Evolutionary conservation across 2,888 invertebrate genomes (phyloP).

Genomic region (Tridacna crocea): DNA sequence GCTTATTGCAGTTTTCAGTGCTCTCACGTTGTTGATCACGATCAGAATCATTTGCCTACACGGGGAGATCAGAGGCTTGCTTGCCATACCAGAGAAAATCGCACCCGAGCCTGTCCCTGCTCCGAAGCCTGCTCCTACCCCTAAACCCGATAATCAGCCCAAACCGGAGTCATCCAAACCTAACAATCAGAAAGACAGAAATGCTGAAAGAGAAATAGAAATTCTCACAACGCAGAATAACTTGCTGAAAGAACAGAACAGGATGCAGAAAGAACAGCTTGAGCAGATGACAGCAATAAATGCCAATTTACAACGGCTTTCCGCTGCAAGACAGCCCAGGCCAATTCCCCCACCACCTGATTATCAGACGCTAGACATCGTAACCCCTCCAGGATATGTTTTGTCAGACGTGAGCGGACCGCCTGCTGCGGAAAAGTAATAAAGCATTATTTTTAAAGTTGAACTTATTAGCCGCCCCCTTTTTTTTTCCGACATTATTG

Average conservation of each 20-base stretch:
- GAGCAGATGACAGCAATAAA: slow-evolving; percentile 9
- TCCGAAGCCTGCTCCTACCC: not conserved
- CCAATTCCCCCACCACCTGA: not conserved
- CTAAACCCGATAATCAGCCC: not conserved
- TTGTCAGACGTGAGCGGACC: not conserved
- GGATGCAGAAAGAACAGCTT: slow-evolving; percentile 1
- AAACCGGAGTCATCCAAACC: not conserved
- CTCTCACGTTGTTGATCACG: not conserved
- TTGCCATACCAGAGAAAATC: not conserved
- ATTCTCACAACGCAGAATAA: slow-evolving; percentile 7
- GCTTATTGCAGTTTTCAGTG: not conserved
- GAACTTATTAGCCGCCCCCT: too few relatives aligned
- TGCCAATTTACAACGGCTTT: not conserved
- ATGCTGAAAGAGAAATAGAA: not conserved
- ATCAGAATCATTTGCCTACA: slow-evolving; percentile 1
- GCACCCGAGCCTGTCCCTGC: not conserved
- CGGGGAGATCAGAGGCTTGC: not conserved
- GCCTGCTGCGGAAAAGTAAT: not conserved
- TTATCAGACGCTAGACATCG: not conserved
- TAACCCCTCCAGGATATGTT: not conserved
- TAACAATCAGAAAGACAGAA: not conserved
- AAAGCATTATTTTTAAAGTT: not conserved
- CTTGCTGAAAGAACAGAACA: slow-evolving; percentile 17
- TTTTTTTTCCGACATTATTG: too few relatives aligned
- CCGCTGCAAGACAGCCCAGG: not conserved